Evolutionary conservation across 2,888 invertebrate genomes (phyloP).

Genomic region (Eilema depressum): DNA sequence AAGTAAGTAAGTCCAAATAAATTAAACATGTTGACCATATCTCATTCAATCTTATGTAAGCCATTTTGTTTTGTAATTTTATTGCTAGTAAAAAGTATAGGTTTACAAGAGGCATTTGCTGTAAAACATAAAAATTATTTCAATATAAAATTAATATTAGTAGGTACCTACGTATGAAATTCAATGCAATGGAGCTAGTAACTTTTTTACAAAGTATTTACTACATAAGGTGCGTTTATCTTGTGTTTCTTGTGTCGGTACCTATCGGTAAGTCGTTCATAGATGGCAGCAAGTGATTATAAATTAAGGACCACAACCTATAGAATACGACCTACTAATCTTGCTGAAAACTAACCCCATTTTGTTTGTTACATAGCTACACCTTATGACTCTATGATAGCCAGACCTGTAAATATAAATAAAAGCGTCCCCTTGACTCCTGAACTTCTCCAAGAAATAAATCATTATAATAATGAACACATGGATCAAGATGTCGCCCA

Average conservation of each 20-base stretch:
- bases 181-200: not conserved
- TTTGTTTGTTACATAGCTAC: constrained; percentile 2
- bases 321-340: too few relatives aligned
- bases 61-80: not conserved
- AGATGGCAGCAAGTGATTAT: not conserved
- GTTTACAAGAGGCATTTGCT: not conserved
- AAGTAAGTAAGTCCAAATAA: too few relatives aligned
- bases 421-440: not conserved
- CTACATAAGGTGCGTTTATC: not conserved
- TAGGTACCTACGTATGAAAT: too few relatives aligned
- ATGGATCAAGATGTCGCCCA: not conserved
- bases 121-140: not conserved
- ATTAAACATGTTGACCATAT: too few relatives aligned
- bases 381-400: not conserved
- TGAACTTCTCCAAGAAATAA: not conserved
- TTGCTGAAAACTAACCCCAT: not conserved
- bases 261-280: not conserved
- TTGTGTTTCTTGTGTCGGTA: constrained; percentile 4
- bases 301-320: not conserved
- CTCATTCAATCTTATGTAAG: not conserved
- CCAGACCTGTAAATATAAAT: not conserved
- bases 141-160: not conserved
- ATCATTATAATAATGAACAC: not conserved
- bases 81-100: not conserved
- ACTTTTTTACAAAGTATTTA: not conserved